Evolutionary conservation across 2,888 invertebrate genomes (phyloP).

Genomic region (Chymomyza caudatula): DNA sequence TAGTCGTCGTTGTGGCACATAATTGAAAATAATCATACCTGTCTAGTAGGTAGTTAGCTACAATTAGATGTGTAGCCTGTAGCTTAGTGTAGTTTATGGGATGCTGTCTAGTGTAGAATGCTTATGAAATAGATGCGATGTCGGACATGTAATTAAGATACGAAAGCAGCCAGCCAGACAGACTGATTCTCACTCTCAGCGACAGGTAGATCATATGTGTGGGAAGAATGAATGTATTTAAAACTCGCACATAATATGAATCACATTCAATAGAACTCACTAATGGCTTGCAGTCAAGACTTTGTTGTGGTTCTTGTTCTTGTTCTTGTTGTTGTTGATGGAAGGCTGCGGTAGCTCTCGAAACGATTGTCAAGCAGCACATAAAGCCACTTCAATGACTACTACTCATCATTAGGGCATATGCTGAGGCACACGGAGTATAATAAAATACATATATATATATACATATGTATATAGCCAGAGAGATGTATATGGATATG

Average conservation of each 20-base stretch:
- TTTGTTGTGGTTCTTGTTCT: not conserved
- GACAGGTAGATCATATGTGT: not conserved
- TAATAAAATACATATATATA: too few relatives aligned
- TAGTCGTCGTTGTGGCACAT: slow-evolving; percentile 22
- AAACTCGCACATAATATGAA: not conserved
- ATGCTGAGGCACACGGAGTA: slow-evolving; percentile 6
- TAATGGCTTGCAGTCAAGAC: not conserved
- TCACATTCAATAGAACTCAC: not conserved
- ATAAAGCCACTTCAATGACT: not conserved
- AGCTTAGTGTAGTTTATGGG: not conserved
- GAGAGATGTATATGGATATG: too few relatives aligned
- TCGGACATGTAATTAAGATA: slow-evolving; percentile 22
- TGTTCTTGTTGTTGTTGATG: slow-evolving; percentile 3
- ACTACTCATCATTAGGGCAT: slow-evolving; percentile 35
- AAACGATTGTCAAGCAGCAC: slow-evolving; percentile 18
- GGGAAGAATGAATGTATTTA: not conserved
- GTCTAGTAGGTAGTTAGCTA: slow-evolving; percentile 23
- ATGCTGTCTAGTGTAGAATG: not conserved
- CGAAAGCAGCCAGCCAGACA: slow-evolving; percentile 11
- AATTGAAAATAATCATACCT: slow-evolving; percentile 61
- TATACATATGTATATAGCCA: too few relatives aligned
- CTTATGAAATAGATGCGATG: not conserved
- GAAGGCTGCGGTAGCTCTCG: slow-evolving; percentile 17
- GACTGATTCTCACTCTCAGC: not conserved
- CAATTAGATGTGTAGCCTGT: slow-evolving; percentile 4